Conservation (phyloP, 92 coral and sea anemone genomes). For the Porites rus region DNA sequence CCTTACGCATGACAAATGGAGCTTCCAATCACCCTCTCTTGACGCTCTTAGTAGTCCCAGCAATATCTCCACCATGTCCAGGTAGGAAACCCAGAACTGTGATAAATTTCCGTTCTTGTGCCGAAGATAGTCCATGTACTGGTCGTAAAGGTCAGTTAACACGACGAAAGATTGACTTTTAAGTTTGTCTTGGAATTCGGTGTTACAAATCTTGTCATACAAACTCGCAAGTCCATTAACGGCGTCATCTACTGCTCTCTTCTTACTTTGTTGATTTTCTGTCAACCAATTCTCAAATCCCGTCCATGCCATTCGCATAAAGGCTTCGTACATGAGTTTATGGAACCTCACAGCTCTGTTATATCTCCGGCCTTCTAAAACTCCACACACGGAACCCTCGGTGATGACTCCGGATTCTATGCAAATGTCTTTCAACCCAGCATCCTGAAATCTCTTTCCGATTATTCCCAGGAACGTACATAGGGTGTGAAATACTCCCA, state of each 20-base stretch:
- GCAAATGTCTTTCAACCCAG: constrained; percentile 58
- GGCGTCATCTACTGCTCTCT: background rate
- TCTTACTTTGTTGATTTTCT: background rate
- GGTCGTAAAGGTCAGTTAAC: constrained; percentile 28
- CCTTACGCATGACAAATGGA: constrained; percentile 34
- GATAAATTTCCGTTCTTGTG: constrained; percentile 43
- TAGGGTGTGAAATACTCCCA: constrained; percentile 64
- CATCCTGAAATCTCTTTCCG: constrained; percentile 71
- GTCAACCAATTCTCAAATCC: constrained; percentile 11
- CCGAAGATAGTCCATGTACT: constrained; percentile 29
- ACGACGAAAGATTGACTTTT: constrained; percentile 23
- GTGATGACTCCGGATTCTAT: constrained; percentile 57
- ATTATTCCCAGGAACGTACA: constrained; percentile 59
- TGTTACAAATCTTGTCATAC: constrained; percentile 30
- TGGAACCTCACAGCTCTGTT: constrained; percentile 59
- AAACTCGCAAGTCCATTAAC: constrained; percentile 1
- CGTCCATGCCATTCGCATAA: constrained; percentile 48
- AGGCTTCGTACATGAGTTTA: constrained; percentile 60
- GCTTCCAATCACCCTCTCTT: constrained; percentile 44
- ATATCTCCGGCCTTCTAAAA: constrained; percentile 55
- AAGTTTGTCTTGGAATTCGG: constrained; percentile 26
- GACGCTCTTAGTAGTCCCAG: constrained; percentile 21
- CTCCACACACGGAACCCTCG: constrained; percentile 51
- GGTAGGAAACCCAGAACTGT: constrained; percentile 37
- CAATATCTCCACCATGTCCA: constrained; percentile 22